Evolutionary conservation across 2,113 vertebrate species (phyloP), one percentile per base, ranked within the genome.

Genomic region (Phocoena sinus): DNA sequence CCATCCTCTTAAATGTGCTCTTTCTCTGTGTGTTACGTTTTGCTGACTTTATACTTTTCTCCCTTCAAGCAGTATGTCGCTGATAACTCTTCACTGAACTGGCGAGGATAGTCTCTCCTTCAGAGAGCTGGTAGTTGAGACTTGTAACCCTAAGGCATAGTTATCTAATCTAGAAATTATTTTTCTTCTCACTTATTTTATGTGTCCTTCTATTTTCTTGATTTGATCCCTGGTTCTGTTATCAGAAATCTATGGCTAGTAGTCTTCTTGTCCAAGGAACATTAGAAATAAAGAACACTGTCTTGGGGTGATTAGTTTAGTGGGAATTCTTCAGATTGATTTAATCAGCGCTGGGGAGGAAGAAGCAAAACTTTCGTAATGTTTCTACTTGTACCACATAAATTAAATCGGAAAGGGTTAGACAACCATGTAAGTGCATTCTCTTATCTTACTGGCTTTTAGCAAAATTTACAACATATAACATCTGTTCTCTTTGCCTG

Each of bases 401-500:
- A 97, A 97, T 97, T 97, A 95, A 96, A 94, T 95, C 71, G 79
- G 44, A 96, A 96, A 89, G 91, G 65, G 65, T 91, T 94, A 95
- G 81, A 95, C 58, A 97, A 80, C 56, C 50, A 84, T 94, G 89
- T 82, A 94, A 95, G 97, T 97, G 26, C 41, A 89, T 86, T 94
- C 36, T 96, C 58, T 97, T 96, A 97, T 96, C 92, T 97, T 90
- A 70, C 21, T 81, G 73, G 21, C 93, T 92, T 97, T 97, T 97
- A 97, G 92, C 63, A 97, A 95, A 91, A 97, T 97, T 97, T 97
- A 97, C 26, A 95, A 68, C 79, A 92, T 60, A 50, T 26, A 96
- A 85, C 93, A 97, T 97, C 96, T 98, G 91, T 83, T 96, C 74
- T 95, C 68, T 95, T 94, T 97, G 92, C 81, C 71, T 79, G 77